Base-by-base conservation (phyloP, 2,888 invertebrate species). In the Drosophila sordidula region DNA sequence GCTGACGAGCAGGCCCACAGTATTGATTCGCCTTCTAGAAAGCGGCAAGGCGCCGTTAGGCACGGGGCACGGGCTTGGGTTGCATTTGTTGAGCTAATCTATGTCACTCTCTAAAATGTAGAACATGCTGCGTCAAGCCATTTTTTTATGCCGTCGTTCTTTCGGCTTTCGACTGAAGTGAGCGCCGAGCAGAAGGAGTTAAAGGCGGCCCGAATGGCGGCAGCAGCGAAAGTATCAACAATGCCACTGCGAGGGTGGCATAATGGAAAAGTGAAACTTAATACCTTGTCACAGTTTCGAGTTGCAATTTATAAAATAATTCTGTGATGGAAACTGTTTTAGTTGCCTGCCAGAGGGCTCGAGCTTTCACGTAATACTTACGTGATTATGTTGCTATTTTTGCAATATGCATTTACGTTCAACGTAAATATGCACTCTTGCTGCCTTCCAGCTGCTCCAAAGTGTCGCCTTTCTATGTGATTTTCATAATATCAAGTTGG, bases 41-140 rank as follows among this genome's bases (percentile, higher is more conserved):
- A 16, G n/a, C 16, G 39, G 39, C 14, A 39, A 16, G 39, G 16
- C 4, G n/a, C n/a, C 16, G 6, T 26, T 18, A 22, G 34, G 32
- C 3, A 34, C 8, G 12, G 44, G 8, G 29, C n/a, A 22, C 11
- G 52, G 54, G 61, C 12, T 16, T 14, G 6, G 49, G 32, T 3
- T 22, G 42, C 22, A 6, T 29, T 26, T 12, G 36, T 22, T 56
- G 14, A 66, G 71, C 78, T 65, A 70, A 81, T 83, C 78, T 74
- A 62, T 56, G 52, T 47, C 63, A 39, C 55, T 61, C 46, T 61
- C 45, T 39, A 56, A 67, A 84, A 78, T 72, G 72, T 75, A 47
- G 68, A 75, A 72, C 68, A 80, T 61, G 58, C 87, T 80, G 80
- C 71, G 80, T 83, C 71, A 77, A 83, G 87, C 64, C 59, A 73